Evolutionary conservation across 2,797 vertebrate species (phyloP), one percentile per base, ranked within the genome.

Genomic region (Columba guinea): DNA sequence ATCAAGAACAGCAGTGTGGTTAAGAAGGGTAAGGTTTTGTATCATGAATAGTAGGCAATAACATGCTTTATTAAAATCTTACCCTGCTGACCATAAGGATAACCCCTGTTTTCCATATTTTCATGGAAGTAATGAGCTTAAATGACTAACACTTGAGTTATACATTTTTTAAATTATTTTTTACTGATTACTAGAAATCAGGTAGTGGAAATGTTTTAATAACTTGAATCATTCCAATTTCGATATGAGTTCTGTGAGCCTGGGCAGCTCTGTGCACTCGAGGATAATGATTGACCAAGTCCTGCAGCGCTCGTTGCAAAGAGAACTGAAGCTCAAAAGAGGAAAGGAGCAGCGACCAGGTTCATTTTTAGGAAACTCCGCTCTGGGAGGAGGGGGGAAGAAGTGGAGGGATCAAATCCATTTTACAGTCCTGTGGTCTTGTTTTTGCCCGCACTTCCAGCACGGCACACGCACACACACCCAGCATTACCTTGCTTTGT

Each of bases 391-490:
- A 2, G 3, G 2, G 24, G 16, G 59, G 7, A 8, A 17, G 5
- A 2, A n/a, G 24, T 0, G 30, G 44, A 19, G 4, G 53, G 28
- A 34, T 17, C 34, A 32, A 49, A 64, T 2, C 48, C 13, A 0
- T 18, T 28, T 11, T 2, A 15, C 8, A 13, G 27, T 0, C 14
- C 0, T 4, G 6, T 1, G 53, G 26, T 13, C 1, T 3, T 9
- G 27, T 0, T 10, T 28, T 26, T 48, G 12, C 34, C 35, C 52
- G 12, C 68, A 5, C 26, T 59, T 32, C 24, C 34, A 49, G 74
- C 30, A 5, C 28, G 3, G 5, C 2, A 2, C 3, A 1, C 4
- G 1, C 0, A 6, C 44, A 7, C 60, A 19, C 18, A 2, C 8
- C 7, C 3, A 11, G 27, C 13, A 7, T 30, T 5, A 16, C 27